Evolutionary conservation across 2,113 vertebrate species (phyloP).

Genomic region (Microtus oregoni): DNA sequence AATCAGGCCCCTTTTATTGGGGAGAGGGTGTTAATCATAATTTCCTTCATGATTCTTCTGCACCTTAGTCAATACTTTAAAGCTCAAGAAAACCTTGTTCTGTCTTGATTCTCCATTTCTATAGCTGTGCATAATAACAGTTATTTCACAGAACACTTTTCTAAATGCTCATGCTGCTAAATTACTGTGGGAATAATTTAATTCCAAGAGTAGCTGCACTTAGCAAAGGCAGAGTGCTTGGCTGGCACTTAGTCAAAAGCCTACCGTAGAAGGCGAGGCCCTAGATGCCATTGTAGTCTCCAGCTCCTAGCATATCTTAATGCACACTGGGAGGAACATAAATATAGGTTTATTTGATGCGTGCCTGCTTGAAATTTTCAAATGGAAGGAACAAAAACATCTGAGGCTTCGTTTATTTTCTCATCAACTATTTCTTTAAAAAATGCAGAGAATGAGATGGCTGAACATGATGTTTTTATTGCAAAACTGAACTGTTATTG

Average conservation of each 20-base stretch:
- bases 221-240: constrained; percentile 59
- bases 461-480: constrained; percentile 59
- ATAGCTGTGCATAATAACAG: constrained; percentile 63
- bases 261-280: background rate
- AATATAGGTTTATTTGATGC: constrained; percentile 62
- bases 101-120: constrained; percentile 62
- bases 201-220: constrained; percentile 62
- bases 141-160: constrained; percentile 71
- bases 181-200: constrained; percentile 71
- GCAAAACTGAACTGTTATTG: constrained; percentile 50
- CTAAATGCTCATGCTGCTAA: constrained; percentile 74
- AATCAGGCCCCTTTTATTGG: background rate
- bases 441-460: constrained; percentile 22
- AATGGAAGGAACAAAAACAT: constrained; percentile 62
- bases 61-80: constrained; percentile 62
- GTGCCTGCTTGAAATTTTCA: constrained; percentile 56
- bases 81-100: constrained; percentile 59
- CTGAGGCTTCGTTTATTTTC: constrained; percentile 52
- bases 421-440: constrained; percentile 45
- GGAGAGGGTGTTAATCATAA: background rate
- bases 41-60: constrained; percentile 26
- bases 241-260: constrained; percentile 58
- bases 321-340: constrained; percentile 60
- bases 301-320: constrained; percentile 54
- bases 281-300: constrained; percentile 25